Evolutionary conservation across 2,888 invertebrate genomes (phyloP), one percentile per base, ranked within the genome.

Genomic region (Plusia festucae): DNA sequence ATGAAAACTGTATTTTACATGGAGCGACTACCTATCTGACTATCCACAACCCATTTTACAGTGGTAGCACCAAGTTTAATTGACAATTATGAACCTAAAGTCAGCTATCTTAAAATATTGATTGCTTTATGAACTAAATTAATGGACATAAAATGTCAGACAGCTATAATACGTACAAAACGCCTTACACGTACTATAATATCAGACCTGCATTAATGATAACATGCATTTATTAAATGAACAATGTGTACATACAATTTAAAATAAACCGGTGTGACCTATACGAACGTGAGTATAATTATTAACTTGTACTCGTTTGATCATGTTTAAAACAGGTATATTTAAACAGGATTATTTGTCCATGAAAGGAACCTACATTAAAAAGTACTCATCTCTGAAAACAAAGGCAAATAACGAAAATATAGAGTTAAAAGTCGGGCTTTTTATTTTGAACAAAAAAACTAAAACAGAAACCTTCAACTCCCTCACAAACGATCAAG

Each of bases 341-440:
- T 70, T 71, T 66, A 61, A 76, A 79, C 66, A 68, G 69, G 74
- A 65, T 77, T 71, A 65, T 71, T 73, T 69, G 68, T 55, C 65
- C 65, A 71, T 70, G 60, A 78, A 72, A 65, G 34, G 49, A 67
- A 60, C 63, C 52, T 62, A 52, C 53, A 58, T n/a, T n/a, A n/a
- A n/a, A n/a, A 52, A 52, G 57, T 77, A 66, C 64, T 73, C 59
- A 73, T 78, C 74, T 61, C 40, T 56, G 4, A 46, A 44, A 67
- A 34, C 34, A 34, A 30, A 30, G 30, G 30, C 30, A 30, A 30
- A 9, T 8, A 27, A 7, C 8, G 9, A 30, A 30, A 30, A 30
- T 30, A 30, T 30, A 30, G 30, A 30, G 30, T 9, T 30, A 30
- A 3, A 27, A 30, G 30, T 30, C 30, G 30, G 24, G 30, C 9